Conservation (phyloP, 2,113 vertebrate species). For the Stercorarius parasiticus region DNA sequence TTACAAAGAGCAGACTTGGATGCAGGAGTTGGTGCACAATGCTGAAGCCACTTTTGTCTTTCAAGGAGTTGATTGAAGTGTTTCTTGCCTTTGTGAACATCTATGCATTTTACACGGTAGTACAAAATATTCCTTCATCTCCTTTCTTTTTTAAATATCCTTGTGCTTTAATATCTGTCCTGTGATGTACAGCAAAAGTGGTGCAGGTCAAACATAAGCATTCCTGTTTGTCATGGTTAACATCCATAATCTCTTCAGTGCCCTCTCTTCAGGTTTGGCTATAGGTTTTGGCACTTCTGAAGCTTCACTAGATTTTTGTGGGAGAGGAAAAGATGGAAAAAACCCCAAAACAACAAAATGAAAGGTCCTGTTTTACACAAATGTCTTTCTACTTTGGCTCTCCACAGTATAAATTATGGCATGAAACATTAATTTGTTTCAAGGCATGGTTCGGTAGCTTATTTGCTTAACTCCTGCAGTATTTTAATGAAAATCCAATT, state of each 20-base stretch:
- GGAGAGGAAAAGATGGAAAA: background rate
- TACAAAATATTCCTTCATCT: background rate
- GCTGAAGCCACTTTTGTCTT: background rate
- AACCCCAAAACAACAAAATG: background rate
- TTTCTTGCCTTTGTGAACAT: background rate
- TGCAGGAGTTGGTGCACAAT: background rate
- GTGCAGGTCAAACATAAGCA: background rate
- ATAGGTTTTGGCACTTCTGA: background rate
- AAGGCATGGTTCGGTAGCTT: background rate
- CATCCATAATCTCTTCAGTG: background rate
- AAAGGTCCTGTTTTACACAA: background rate
- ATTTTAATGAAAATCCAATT: constrained; percentile 38
- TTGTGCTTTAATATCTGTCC: background rate
- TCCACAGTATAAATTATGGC: background rate
- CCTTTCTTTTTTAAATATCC: background rate
- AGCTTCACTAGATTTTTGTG: background rate
- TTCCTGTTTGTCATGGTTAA: background rate
- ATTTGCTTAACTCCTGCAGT: background rate
- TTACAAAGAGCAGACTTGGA: background rate
- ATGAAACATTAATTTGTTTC: constrained; percentile 14
- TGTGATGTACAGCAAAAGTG: background rate
- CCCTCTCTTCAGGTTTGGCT: background rate
- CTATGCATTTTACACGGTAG: background rate
- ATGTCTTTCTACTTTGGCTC: background rate
- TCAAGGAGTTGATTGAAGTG: background rate